Evolutionary conservation across 2,888 invertebrate species (phyloP).

Genomic region (Chaetoderma sp.): DNA sequence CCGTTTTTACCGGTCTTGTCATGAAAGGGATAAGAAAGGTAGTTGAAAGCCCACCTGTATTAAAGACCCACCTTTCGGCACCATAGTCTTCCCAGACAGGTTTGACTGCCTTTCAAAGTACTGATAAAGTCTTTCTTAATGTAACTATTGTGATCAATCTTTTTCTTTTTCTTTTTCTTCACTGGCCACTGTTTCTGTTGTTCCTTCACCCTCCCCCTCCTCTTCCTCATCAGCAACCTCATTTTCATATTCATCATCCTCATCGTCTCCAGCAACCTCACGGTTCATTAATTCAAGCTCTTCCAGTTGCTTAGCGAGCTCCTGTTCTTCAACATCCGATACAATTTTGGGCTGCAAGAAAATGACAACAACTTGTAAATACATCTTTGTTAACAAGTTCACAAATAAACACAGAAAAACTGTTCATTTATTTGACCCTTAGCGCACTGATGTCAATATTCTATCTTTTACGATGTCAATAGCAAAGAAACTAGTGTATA

Average conservation of each 20-base stretch:
- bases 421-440: background rate
- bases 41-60: too few relatives aligned
- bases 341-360: conserved; percentile 90
- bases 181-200: background rate
- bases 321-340: conserved; percentile 97
- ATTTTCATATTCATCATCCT: conserved; percentile 69
- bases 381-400: too few relatives aligned
- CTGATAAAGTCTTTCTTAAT: too few relatives aligned
- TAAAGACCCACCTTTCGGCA: too few relatives aligned
- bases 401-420: background rate
- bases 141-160: background rate
- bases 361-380: too few relatives aligned
- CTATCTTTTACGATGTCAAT: too few relatives aligned
- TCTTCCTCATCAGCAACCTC: conserved; percentile 75
- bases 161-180: conserved; percentile 1
- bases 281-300: conserved; percentile 93
- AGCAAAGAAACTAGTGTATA: too few relatives aligned
- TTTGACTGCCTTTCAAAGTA: too few relatives aligned
- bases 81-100: too few relatives aligned
- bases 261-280: conserved; percentile 84
- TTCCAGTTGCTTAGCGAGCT: conserved; percentile 92
- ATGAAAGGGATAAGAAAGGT: too few relatives aligned
- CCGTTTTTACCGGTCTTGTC: too few relatives aligned
- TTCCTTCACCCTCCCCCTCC: conserved; percentile 70
- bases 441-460: too few relatives aligned